Evolutionary conservation across 2,797 vertebrate species (phyloP).

Genomic region (Sebastes matsubarae): DNA sequence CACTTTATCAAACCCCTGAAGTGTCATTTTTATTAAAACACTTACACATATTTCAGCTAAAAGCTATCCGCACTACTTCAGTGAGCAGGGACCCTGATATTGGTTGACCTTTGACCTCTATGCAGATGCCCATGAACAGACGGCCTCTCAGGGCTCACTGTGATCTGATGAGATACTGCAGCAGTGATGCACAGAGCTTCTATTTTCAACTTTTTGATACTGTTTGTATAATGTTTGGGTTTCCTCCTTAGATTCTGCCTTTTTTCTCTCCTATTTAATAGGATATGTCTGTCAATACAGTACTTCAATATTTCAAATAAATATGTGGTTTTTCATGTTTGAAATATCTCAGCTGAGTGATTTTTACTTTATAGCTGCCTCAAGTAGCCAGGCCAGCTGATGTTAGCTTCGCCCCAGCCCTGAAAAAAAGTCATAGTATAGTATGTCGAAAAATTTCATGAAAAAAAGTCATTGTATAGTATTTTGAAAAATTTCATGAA

Average conservation of each 20-base stretch:
- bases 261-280: constrained; percentile 42
- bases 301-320: constrained; percentile 40
- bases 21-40: background rate
- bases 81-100: background rate
- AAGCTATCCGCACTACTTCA: constrained; percentile 14
- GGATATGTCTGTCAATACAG: background rate
- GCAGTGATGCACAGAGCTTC: constrained; percentile 17
- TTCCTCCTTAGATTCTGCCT: constrained; percentile 22
- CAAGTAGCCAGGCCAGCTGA: too few species aligned
- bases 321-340: constrained; percentile 43
- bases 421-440: too few species aligned
- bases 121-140: constrained; percentile 23
- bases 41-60: background rate
- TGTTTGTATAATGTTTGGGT: constrained; percentile 41
- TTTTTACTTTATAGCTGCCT: background rate
- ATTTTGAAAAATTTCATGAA: too few species aligned
- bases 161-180: constrained; percentile 14
- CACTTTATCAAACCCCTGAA: background rate
- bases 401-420: too few species aligned
- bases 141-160: constrained; percentile 47
- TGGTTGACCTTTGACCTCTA: constrained; percentile 32
- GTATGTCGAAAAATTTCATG: too few species aligned
- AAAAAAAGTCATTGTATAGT: too few species aligned
- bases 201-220: constrained; percentile 56
- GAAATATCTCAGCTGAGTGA: background rate